Conservation (phyloP, 2,888 invertebrate genomes). For the Strigamia maritima region DNA sequence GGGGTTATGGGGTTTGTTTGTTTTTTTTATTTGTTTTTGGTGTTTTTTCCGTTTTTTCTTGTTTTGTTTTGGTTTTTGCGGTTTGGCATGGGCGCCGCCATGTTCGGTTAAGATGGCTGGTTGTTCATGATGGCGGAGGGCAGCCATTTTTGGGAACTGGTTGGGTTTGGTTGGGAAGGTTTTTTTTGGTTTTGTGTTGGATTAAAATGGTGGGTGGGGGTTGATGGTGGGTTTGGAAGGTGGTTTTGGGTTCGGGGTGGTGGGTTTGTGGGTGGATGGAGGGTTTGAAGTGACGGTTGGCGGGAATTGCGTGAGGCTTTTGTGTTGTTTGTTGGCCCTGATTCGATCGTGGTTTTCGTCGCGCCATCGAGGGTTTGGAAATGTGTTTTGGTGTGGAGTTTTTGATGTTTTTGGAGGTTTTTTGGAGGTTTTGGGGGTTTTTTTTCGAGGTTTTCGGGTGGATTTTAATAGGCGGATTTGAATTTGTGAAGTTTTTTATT, state of each 20-base stretch:
- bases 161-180: background rate
- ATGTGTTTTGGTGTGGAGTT: too few species aligned
- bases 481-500: too few species aligned
- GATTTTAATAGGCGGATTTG: too few species aligned
- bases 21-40: too few species aligned
- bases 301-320: background rate
- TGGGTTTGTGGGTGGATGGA: background rate
- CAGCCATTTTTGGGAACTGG: constrained; percentile 50
- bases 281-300: background rate
- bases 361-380: too few species aligned
- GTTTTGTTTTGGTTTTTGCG: constrained; percentile 54
- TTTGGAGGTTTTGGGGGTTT: too few species aligned
- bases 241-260: background rate
- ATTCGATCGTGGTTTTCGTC: too few species aligned
- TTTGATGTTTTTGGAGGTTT: too few species aligned
- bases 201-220: background rate
- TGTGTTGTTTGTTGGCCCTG: background rate
- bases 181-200: background rate
- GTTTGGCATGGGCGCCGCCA: constrained; percentile 64
- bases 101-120: constrained; percentile 62
- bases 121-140: constrained; percentile 55
- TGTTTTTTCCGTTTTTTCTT: too few species aligned
- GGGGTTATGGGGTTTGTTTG: background rate
- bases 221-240: background rate
- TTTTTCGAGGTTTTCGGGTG: too few species aligned